These are phyloP conservation scores for Caradrina kadenii DNA, from an alignment of 2,888 invertebrate genomes.

Conservation along the genomic window DNA sequence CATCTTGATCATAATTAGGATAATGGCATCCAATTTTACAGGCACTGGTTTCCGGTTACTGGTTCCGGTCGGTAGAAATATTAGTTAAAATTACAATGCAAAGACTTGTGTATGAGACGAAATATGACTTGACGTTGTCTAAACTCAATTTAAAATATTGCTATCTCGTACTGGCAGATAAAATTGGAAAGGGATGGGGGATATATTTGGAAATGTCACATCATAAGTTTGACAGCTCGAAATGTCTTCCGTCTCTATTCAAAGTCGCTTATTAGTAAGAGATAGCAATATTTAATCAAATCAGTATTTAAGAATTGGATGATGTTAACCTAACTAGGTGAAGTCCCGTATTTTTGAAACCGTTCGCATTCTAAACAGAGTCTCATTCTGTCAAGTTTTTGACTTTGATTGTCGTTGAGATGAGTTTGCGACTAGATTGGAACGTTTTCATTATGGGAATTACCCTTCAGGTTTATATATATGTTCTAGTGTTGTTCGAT, in stretches of 20 bases:
- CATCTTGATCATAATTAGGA: constrained; percentile 83
- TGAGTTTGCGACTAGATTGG: background rate
- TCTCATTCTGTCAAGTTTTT: background rate
- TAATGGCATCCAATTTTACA: constrained; percentile 51
- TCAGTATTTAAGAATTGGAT: constrained; percentile 42
- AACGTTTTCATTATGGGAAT: background rate
- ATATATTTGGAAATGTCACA: background rate
- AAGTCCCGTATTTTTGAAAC: background rate
- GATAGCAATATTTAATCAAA: constrained; percentile 1
- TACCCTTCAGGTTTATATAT: constrained; percentile 26
- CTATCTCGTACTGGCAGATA: background rate
- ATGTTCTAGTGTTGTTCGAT: constrained; percentile 54
- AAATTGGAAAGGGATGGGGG: background rate
- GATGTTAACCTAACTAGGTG: constrained; percentile 34
- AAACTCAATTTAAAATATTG: constrained; percentile 10
- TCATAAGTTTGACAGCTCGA: background rate
- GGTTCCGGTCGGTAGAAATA: background rate
- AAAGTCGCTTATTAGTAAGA: background rate
- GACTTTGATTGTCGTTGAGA: no score
- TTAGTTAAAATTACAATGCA: background rate
- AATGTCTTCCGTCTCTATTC: constrained; percentile 1
- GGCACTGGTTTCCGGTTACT: constrained; percentile 4
- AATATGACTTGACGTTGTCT: constrained; percentile 10
- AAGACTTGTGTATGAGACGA: constrained; percentile 10
- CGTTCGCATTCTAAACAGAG: background rate